A percentile compares a stretch with the other conserved stretches of the same genome.
Evolutionary conservation across 2,113 vertebrate species (phyloP).

Genomic region (Tichodroma muraria): DNA sequence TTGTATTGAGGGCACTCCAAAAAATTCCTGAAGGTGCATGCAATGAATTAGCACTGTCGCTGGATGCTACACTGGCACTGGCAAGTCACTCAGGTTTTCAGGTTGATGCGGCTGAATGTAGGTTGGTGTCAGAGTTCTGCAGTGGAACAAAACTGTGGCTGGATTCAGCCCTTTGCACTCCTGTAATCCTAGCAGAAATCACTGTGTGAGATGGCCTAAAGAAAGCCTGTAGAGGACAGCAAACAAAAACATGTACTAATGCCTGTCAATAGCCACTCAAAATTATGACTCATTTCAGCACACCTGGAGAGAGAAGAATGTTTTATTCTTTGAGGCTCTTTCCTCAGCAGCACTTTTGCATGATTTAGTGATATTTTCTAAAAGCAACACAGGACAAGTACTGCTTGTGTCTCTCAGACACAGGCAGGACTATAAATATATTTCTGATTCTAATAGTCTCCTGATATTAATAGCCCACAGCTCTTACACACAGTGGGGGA

Average conservation of each 20-base stretch:
- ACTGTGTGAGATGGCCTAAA: fast-evolving
- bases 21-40: background rate
- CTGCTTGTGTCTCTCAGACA: background rate
- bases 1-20: background rate
- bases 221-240: background rate
- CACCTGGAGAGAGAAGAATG: background rate
- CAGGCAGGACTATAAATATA: background rate
- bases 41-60: background rate
- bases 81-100: background rate
- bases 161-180: background rate
- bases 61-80: background rate
- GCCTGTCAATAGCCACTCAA: background rate
- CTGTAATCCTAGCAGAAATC: background rate
- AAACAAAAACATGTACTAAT: background rate
- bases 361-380: background rate
- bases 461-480: background rate
- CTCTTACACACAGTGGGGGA: background rate
- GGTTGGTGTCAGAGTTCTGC: background rate
- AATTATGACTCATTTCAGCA: background rate
- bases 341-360: background rate
- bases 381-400: background rate
- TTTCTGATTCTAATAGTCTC: background rate
- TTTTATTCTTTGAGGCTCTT: background rate
- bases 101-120: background rate
- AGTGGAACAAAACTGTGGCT: background rate